Evolutionary conservation across 2,888 invertebrate species (phyloP).

Genomic region (Coelogynopora nodosa): DNA sequence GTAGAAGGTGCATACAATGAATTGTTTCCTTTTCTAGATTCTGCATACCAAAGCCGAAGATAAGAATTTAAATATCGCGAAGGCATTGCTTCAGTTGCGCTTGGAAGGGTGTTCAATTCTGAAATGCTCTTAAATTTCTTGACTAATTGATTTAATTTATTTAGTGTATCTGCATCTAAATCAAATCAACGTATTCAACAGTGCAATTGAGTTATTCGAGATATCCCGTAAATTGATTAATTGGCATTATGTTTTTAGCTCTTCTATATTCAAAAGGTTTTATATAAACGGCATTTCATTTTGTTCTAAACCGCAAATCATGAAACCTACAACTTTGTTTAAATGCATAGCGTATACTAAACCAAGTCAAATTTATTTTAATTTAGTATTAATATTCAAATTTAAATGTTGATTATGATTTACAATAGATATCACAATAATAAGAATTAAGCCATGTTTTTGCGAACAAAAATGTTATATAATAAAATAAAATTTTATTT

Average conservation of each 20-base stretch:
- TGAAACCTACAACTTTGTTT: neutral
- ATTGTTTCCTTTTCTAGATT: conserved; percentile 24
- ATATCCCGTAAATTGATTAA: conserved; percentile 24
- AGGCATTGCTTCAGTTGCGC: conserved; percentile 18
- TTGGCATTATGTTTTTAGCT: conserved; percentile 20
- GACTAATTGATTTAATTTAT: neutral
- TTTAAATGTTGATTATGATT: neutral
- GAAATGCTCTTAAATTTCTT: conserved; percentile 10
- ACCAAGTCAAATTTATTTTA: neutral
- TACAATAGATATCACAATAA: neutral
- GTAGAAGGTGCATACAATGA: neutral
- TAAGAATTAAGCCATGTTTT: neutral
- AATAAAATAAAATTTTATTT: too few species aligned
- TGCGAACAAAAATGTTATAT: neutral
- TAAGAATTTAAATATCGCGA: conserved; percentile 21
- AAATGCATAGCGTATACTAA: neutral
- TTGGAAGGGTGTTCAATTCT: conserved; percentile 10
- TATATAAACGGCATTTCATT: neutral
- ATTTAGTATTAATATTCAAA: neutral
- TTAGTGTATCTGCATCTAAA: conserved; percentile 4
- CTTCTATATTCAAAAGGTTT: conserved; percentile 10
- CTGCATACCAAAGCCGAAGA: conserved; percentile 3
- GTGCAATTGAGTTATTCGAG: conserved; percentile 10
- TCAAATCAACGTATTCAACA: conserved; percentile 24
- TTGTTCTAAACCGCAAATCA: neutral